phyloP scores from a whole-genome alignment of 2,113 vertebrate species.

The Oreochromis niloticus region DNA sequence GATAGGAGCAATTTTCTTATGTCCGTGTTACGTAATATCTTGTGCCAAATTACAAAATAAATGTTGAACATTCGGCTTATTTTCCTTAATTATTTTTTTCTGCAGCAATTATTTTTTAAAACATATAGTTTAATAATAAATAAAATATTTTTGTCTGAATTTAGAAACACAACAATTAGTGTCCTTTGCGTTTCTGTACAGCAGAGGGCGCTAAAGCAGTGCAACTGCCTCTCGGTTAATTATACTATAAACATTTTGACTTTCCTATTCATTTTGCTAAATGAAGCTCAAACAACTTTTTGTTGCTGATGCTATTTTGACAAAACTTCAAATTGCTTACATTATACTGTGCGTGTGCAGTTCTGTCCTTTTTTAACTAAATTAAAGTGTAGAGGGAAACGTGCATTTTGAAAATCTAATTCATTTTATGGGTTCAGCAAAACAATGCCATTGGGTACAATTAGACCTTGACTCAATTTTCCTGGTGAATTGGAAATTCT shows the following conservation, averaged over 20 bases:
- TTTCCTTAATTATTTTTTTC: not conserved
- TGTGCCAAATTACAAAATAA: not conserved
- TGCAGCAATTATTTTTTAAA: accelerated
- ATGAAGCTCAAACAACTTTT: not conserved
- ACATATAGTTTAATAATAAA: not conserved
- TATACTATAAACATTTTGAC: not conserved
- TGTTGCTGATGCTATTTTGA: not conserved
- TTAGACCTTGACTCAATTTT: not conserved
- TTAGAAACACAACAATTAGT: not conserved
- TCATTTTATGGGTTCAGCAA: not conserved
- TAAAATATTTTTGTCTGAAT: not conserved
- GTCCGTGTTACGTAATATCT: not conserved
- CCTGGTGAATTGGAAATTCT: not conserved
- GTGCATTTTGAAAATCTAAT: not conserved
- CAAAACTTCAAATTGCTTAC: not conserved
- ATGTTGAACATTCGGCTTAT: accelerated
- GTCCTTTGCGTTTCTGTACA: not conserved
- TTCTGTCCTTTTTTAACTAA: not conserved
- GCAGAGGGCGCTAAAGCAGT: not conserved
- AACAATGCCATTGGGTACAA: not conserved
- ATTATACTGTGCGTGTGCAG: not conserved
- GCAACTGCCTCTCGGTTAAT: not conserved
- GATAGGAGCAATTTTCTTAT: not conserved
- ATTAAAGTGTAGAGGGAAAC: not conserved
- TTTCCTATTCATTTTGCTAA: not conserved